Evolutionary conservation across 2,113 vertebrate genomes (phyloP).

Genomic region (Arenaria interpres): DNA sequence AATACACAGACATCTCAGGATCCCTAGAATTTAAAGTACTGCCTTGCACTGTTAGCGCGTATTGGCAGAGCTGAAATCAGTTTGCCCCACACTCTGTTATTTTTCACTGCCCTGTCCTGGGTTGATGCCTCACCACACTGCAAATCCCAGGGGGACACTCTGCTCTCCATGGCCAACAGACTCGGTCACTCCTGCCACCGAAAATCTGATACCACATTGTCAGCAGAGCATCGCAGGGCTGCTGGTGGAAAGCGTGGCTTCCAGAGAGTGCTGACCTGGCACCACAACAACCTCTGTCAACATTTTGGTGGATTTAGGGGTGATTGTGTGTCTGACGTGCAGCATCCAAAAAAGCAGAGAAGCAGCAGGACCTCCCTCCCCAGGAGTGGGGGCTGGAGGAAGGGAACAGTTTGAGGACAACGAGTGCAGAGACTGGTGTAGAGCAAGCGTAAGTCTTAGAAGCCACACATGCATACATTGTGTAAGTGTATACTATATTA

Average conservation of each 20-base stretch:
- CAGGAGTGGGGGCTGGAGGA: neutral
- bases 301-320: neutral
- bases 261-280: neutral
- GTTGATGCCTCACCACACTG: neutral
- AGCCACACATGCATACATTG: neutral
- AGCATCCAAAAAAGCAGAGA: neutral
- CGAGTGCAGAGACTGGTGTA: accelerated
- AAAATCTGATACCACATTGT: neutral
- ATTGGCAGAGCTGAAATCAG: neutral
- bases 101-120: accelerated
- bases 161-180: neutral
- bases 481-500: neutral
- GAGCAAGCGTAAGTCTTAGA: neutral
- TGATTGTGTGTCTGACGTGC: neutral
- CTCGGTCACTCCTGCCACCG: accelerated
- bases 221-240: neutral
- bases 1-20: neutral
- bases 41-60: neutral
- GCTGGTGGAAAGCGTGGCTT: neutral
- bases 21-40: neutral
- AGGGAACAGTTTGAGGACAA: neutral
- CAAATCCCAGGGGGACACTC: neutral
- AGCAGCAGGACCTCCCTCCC: neutral
- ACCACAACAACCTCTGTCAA: neutral
- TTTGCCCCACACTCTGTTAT: neutral